A percentile compares a stretch with the other conserved stretches of the same genome.
These are phyloP conservation scores for Oreocharis arfaki DNA, from an alignment of 2,113 vertebrate genomes.

Conservation along the genomic window DNA sequence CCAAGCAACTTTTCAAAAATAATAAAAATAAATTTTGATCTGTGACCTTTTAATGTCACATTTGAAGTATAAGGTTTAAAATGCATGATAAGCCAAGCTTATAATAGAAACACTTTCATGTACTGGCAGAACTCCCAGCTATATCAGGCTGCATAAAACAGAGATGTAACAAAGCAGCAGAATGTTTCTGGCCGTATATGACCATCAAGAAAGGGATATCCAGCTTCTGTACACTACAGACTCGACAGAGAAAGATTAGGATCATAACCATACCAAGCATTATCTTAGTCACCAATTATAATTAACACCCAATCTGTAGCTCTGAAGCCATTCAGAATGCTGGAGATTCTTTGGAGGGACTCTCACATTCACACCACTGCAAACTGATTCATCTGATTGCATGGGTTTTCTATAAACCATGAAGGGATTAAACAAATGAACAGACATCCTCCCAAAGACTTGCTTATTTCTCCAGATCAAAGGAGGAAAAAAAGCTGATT, in stretches of 20 bases:
- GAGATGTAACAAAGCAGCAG: background rate
- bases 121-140: conserved; percentile 25
- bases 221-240: background rate
- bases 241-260: background rate
- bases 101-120: conserved; percentile 44
- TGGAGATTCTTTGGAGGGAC: background rate
- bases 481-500: background rate
- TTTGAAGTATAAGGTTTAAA: background rate
- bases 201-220: background rate
- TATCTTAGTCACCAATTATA: background rate
- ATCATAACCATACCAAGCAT: background rate
- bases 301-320: background rate
- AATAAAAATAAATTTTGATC: background rate
- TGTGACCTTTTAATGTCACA: conserved; percentile 22
- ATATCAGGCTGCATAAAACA: background rate
- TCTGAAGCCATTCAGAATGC: background rate
- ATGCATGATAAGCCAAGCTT: background rate
- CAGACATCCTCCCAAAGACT: background rate
- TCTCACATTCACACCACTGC: background rate
- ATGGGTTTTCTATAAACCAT: background rate
- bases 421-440: background rate
- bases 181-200: background rate
- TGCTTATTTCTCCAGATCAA: background rate
- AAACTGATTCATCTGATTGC: background rate
- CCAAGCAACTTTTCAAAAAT: background rate